Evolutionary conservation across 2,113 vertebrate species (phyloP), one percentile per base, ranked within the genome.

Genomic region (Lasiurus cinereus): DNA sequence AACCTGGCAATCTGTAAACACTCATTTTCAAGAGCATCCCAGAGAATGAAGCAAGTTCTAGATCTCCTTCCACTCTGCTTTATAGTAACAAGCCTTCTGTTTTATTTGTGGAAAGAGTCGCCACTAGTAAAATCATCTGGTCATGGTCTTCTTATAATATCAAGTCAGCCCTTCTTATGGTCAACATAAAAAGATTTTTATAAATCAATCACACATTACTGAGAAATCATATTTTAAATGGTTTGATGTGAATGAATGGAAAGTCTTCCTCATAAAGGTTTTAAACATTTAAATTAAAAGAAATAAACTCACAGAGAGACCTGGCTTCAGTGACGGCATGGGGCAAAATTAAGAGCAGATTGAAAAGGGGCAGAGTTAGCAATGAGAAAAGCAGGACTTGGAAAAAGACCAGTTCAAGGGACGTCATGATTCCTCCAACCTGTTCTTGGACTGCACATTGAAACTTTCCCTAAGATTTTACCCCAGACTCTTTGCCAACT

Each of bases 181-280:
- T 16, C 2, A 31, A 22, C 36, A 29, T 39, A 80, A 43, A 43
- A 69, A 8, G 21, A 5, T 73, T 96, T 88, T 95, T 84, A 39
- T 83, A 54, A 90, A 59, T 70, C 18, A 79, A 76, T 72, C 43
- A 66, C 36, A 78, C 64, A 24, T 82, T 76, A 78, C 29, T 88
- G 56, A 93, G 59, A 92, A 64, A 66, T 39, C 8, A 13, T 59
- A 48, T 92, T 73, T 90, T 84, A 92, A 88, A 91, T 66, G 77
- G 43, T 52, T 93, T 83, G 52, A 36, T 74, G 14, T 94, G 33
- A 78, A 83, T 70, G 12, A 46, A 96, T 86, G 22, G 70, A 92
- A 91, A 95, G 29, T 18, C 50, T 90, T 83, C 1, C 15, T 48
- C 12, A 9, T 8, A 82, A 93, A 67, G 24, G 1, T 50, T 70